Evolutionary conservation across 2,797 vertebrate species (phyloP), one percentile per base, ranked within the genome.

Genomic region (Columba guinea): DNA sequence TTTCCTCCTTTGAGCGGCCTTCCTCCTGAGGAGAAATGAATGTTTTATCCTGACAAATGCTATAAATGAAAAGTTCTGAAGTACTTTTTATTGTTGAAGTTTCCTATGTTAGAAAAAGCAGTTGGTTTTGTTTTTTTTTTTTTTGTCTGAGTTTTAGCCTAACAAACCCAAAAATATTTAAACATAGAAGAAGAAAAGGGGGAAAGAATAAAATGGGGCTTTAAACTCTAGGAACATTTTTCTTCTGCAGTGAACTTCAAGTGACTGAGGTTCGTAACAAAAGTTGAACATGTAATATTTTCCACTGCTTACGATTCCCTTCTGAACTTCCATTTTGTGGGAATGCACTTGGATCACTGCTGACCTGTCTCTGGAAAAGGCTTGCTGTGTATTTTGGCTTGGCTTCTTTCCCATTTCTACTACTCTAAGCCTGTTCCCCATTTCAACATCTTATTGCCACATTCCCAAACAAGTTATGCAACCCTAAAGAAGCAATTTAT

Each of bases 311-410:
- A 96, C 32, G 34, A 82, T 87, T 96, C 93, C 87, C 82, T 73
- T 95, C 84, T 97, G 90, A 94, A 96, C 95, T 95, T 95, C 94
- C 91, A 96, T 96, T 96, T 97, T 94, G 94, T 90, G 87, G 94
- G 95, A 95, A 95, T 91, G 83, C 70, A 60, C 80, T 97, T 96
- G 95, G 95, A 97, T 97, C 95, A 92, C 30, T 94, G 85, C 95
- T 92, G 93, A 97, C 92, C 95, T 93, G 94, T 92, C 92, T 96
- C 94, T 97, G 94, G 95, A 96, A 96, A 94, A 91, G 90, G 55
- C 93, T 97, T 19, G 10, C 79, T 95, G 94, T 95, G 87, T 96
- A 93, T 96, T 95, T 95, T 92, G 92, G 92, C 90, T 96, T 97
- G 95, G 96, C 95, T 94, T 78, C 83, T 64, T 91, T 96, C 95